Evolutionary conservation across 2,113 vertebrate species (phyloP), one percentile per base, ranked within the genome.

Genomic region (Gorsachius goisagi): DNA sequence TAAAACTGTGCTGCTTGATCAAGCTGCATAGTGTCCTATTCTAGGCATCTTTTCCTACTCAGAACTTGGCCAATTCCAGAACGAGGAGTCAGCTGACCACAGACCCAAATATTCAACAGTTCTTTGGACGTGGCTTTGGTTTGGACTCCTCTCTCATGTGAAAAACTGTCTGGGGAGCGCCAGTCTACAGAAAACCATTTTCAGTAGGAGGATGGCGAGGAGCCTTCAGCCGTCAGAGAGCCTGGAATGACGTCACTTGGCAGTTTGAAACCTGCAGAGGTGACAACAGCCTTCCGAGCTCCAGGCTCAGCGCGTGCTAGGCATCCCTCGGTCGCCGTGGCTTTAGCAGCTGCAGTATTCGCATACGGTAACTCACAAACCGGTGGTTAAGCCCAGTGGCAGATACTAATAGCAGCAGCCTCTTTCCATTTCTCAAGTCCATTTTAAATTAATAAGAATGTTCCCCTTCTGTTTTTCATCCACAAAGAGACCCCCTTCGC

Each of bases 401-500:
- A 98, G 98, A 97, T 97, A 98, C 97, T 97, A 98, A 98, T 97
- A 97, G 97, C 96, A 94, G 92, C 88, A 76, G 95, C 93, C 89
- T 78, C 68, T 60, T 97, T 97, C 96, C 96, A 97, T 98, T 97
- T 97, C 98, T 98, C 98, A 98, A 97, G 98, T 97, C 97, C 94
- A 81, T 97, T 98, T 98, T 97, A 97, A 98, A 98, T 98, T 97
- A 98, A 97, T 98, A 98, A 97, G 96, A 97, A 97, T 85, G 92
- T 97, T 97, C 95, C 93, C 94, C 96, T 93, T 98, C 98, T 98
- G 97, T 95, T 98, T 98, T 97, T 97, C 97, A 98, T 97, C 97
- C 98, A 96, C 97, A 97, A 97, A 98, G 96, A 98, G 97, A 96
- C 94, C 95, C 96, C 96, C 97, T 98, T 98, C 98, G 98, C 98